Percentiles rank a stretch among this genome's conserved stretches.
phyloP scores from a whole-genome alignment of 2,113 vertebrate genomes.

The Elephas maximus region DNA sequence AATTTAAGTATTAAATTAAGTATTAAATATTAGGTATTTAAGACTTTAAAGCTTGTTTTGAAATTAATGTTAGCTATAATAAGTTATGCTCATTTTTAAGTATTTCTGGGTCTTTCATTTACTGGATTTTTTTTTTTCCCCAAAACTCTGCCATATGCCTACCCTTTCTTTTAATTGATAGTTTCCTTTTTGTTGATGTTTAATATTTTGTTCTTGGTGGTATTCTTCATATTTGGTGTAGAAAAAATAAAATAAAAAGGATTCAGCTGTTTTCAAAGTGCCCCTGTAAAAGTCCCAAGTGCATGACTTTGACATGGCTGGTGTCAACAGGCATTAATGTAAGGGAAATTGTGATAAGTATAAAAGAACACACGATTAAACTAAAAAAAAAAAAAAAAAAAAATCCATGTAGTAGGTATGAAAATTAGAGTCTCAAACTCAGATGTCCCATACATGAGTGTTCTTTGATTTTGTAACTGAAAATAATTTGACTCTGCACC shows the following conservation, averaged over 20 bases:
- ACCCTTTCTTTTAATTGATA: neutral
- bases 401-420: neutral
- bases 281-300: neutral
- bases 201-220: neutral
- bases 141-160: neutral
- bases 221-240: neutral
- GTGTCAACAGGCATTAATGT: neutral
- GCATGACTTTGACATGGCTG: too few species aligned
- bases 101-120: neutral
- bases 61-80: neutral
- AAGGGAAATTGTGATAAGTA: neutral
- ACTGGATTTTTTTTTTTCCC: neutral
- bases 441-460: neutral
- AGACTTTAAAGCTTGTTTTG: neutral
- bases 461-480: neutral
- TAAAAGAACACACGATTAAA: neutral
- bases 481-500: neutral
- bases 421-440: neutral
- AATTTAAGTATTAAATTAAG: too few species aligned
- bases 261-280: neutral
- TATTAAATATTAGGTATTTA: neutral
- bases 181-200: neutral
- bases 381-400: neutral
- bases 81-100: neutral
- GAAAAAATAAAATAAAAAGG: neutral